Evolutionary conservation across 2,888 invertebrate genomes (phyloP).

Genomic region (Nasonia oneida): DNA sequence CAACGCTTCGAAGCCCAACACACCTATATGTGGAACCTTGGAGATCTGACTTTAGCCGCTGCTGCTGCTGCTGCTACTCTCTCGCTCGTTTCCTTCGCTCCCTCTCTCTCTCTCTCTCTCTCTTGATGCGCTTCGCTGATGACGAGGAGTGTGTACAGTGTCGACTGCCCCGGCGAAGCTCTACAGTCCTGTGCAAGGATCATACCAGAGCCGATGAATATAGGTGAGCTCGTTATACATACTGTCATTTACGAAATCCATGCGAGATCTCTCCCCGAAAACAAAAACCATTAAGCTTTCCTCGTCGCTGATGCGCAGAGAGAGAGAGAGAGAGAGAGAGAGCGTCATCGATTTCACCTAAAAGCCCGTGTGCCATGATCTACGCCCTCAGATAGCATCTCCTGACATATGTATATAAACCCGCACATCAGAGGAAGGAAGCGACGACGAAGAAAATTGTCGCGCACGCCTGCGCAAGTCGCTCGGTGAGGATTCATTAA

Average conservation of each 20-base stretch:
- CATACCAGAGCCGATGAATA: too few relatives aligned
- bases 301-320: too few relatives aligned
- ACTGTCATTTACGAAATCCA: too few relatives aligned
- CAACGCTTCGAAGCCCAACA: constrained; percentile 78
- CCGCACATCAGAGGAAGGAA: not conserved
- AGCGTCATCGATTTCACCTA: constrained; percentile 20
- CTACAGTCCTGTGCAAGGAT: too few relatives aligned
- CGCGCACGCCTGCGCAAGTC: not conserved
- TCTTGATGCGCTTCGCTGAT: not conserved
- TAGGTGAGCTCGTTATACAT: too few relatives aligned
- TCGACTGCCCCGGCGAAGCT: not conserved
- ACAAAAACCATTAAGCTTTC: not conserved
- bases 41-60: constrained; percentile 77
- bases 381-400: not conserved
- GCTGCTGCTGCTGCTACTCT: constrained; percentile 57
- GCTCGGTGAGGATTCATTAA: not conserved
- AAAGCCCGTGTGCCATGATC: not conserved
- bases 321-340: too few relatives aligned
- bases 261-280: not conserved
- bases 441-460: not conserved
- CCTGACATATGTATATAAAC: constrained; percentile 23
- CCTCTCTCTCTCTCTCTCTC: constrained; percentile 52
- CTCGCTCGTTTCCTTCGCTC: too few relatives aligned
- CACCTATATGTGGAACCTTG: constrained; percentile 76
- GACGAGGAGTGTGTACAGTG: not conserved